Base-by-base conservation (phyloP, 23 tunicate species). In the Botrylloides violaceus region DNA sequence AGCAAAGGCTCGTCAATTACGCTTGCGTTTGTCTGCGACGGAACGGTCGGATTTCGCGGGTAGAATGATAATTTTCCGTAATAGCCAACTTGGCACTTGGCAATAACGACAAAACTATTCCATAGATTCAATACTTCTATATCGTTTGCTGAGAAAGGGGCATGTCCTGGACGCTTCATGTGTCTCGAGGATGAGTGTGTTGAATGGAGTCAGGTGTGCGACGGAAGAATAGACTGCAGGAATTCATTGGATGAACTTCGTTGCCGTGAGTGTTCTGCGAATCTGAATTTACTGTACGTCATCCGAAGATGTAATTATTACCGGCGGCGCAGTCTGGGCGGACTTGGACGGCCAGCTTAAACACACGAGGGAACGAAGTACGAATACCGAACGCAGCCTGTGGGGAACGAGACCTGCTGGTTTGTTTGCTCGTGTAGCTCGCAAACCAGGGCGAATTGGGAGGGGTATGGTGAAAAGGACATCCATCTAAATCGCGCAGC, bases 201-300 rank as follows among this genome's bases (percentile, higher is more conserved):
- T 27, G 63, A 78, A 28, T 53, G 49, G 76, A 30, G 43, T n/a
- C 57, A 78, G 30, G 76, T 78, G 28, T 78, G 83, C 53, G 83
- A 78, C 34, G 76, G 71, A 53, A 50, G 50, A 9, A 25, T 26
- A 3, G 83, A 78, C 33, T 78, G 83, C 31, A 25, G 34, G 15
- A 25, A 56, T n/a, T 73, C 61, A 55, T 32, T 66, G 50, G 83
- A 78, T 33, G 83, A 78, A 32, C 21, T 34, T 7, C 29, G 26
- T 18, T 78, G 83, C 53, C 83, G 76, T 78, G 38, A 68, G 74
- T 68, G 21, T 26, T 29, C 48, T 9, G 7, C 43, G 43, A 23
- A n/a, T n/a, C 28, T 19, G 15, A 19, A 59, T 59, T 26, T 59
- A 23, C 15, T 59, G 65, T 23, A 59, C 18, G 65, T 7, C 29